Conservation (phyloP, 2,113 vertebrate genomes). For the Anthoscopus minutus region DNA sequence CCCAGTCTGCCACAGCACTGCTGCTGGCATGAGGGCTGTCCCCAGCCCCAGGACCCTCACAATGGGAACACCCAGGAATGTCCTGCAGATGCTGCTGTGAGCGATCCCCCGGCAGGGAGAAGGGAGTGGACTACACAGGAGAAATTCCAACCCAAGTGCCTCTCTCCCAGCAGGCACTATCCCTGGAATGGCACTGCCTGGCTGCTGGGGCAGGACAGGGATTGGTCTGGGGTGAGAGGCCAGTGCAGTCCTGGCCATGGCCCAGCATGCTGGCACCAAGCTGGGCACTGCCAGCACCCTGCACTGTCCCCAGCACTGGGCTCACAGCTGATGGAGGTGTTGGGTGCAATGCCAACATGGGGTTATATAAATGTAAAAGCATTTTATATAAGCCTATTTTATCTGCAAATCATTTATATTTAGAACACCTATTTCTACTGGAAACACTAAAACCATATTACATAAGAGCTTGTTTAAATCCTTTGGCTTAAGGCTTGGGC, state of each 20-base stretch:
- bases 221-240: fast-evolving
- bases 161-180: not conserved
- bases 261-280: not conserved
- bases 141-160: fast-evolving
- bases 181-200: not conserved
- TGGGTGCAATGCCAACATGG: not conserved
- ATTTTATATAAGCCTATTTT: constrained; percentile 61
- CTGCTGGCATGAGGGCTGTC: not conserved
- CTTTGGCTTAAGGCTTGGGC: constrained; percentile 38
- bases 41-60: fast-evolving
- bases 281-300: fast-evolving
- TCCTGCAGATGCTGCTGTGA: fast-evolving
- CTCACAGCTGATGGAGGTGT: not conserved
- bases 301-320: fast-evolving
- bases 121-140: fast-evolving
- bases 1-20: not conserved
- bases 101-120: not conserved
- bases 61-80: not conserved
- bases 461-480: constrained; percentile 52
- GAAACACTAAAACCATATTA: constrained; percentile 50
- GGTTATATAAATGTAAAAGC: constrained; percentile 26
- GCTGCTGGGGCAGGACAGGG: fast-evolving
- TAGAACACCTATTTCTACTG: constrained; percentile 56
- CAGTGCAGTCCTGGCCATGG: fast-evolving
- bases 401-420: constrained; percentile 55